These are phyloP conservation scores for Hylomyscus alleni DNA, from an alignment of 2,797 vertebrate species.

Conservation along the genomic window DNA sequence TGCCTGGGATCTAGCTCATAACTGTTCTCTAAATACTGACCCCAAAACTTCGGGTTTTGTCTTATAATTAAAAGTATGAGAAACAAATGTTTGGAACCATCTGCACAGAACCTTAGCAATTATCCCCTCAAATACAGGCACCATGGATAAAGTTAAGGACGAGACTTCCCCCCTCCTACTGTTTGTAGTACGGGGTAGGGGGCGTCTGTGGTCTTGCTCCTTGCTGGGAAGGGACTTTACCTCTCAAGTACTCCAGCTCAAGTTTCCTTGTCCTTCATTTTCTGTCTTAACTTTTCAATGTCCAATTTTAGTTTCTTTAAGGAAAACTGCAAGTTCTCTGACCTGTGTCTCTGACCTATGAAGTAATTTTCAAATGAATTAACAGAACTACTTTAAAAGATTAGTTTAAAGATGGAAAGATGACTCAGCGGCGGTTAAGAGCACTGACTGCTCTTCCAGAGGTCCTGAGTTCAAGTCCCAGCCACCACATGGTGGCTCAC, in stretches of 20 bases:
- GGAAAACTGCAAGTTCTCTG: background rate
- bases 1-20: background rate
- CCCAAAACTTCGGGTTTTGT: slow-evolving; percentile 48
- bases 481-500: too few species aligned
- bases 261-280: background rate
- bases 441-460: too few species aligned
- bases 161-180: too few species aligned
- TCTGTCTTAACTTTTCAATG: background rate
- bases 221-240: background rate
- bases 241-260: background rate
- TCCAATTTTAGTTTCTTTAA: slow-evolving; percentile 30
- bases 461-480: too few species aligned
- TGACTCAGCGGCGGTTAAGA: too few species aligned
- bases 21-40: slow-evolving; percentile 14
- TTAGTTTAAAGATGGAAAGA: background rate
- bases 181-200: background rate
- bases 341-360: background rate
- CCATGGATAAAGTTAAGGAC: background rate
- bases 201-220: background rate
- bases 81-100: slow-evolving; percentile 20
- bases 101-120: background rate
- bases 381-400: background rate
- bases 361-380: slow-evolving; percentile 20
- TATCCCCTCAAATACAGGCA: background rate
- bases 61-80: slow-evolving; percentile 31